A percentile compares a stretch with the other conserved stretches of the same genome.
phyloP scores from a whole-genome alignment of 2,113 vertebrate species.

The Platysteira castanea region DNA sequence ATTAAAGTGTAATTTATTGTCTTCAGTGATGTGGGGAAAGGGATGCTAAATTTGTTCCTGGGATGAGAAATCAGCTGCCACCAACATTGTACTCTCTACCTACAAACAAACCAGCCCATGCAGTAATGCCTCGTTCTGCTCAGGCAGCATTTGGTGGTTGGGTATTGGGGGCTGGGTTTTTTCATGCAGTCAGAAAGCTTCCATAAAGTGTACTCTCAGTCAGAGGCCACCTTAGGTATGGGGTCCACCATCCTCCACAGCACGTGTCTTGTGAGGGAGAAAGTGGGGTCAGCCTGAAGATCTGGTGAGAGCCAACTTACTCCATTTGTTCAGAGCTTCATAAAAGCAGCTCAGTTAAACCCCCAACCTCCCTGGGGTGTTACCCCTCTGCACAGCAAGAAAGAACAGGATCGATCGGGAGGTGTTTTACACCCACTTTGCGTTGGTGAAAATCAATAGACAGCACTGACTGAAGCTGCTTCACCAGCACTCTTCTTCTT shows the following conservation, averaged over 20 bases:
- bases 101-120: neutral
- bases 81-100: neutral
- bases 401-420: neutral
- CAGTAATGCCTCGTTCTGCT: neutral
- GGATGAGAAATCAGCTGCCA: constrained; percentile 39
- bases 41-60: neutral
- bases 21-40: neutral
- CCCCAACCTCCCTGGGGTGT: neutral
- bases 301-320: neutral
- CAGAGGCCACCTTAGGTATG: neutral
- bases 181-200: neutral
- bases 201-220: neutral
- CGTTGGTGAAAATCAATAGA: neutral
- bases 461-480: neutral
- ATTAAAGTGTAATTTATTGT: constrained; percentile 52
- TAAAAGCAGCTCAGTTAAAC: neutral
- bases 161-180: neutral
- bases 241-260: neutral
- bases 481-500: neutral
- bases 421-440: neutral
- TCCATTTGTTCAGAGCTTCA: neutral
- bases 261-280: neutral
- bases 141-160: neutral
- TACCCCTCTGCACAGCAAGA: neutral
- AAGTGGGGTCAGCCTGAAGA: neutral